A percentile compares a stretch with the other conserved stretches of the same genome.
phyloP scores from a whole-genome alignment of 2,797 vertebrate genomes.

The Parauchenoglanis ngamensis region DNA sequence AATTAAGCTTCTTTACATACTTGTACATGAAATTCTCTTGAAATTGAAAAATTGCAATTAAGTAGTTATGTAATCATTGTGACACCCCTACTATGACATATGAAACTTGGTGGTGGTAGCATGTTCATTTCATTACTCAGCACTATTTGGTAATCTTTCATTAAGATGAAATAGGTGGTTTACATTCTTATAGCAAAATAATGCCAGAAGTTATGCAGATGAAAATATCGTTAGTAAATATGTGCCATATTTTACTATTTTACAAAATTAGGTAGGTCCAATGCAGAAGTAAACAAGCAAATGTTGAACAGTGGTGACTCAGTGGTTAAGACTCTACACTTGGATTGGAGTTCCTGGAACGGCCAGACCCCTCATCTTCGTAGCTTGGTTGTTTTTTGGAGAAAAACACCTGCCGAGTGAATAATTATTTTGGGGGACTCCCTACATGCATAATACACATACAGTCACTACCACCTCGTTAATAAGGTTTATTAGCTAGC shows the following conservation, averaged over 20 bases:
- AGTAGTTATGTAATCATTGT: neutral
- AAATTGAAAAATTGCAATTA: neutral
- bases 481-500: neutral
- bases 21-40: neutral
- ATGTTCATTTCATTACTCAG: neutral
- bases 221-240: neutral
- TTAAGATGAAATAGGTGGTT: neutral
- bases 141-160: neutral
- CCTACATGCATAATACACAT: neutral
- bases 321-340: neutral
- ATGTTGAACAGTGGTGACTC: neutral
- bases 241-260: neutral
- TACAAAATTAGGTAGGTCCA: neutral
- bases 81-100: neutral
- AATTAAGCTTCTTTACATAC: neutral
- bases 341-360: neutral
- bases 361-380: neutral
- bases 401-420: neutral
- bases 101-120: slow-evolving; percentile 9
- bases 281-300: neutral
- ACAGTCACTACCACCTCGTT: neutral
- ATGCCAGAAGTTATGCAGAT: neutral
- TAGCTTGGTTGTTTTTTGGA: neutral
- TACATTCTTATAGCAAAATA: neutral
- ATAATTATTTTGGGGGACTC: neutral